These are phyloP conservation scores for Drosophila macrospina DNA, from an alignment of 2,888 invertebrate species.

Conservation along the genomic window DNA sequence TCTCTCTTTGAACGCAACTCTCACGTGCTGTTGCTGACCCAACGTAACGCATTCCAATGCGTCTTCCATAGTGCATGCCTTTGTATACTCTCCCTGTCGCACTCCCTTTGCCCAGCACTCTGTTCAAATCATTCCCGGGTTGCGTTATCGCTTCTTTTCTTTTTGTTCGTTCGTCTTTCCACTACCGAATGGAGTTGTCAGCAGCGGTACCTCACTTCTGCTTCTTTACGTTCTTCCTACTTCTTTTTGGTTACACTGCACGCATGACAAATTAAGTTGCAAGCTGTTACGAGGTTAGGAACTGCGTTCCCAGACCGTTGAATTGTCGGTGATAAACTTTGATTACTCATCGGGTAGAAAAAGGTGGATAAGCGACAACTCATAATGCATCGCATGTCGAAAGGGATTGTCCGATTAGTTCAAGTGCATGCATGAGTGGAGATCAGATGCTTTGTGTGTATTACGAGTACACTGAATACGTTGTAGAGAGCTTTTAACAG, in stretches of 20 bases:
- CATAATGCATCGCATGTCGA: conserved; percentile 25
- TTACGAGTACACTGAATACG: background rate
- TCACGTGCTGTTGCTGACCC: conserved; percentile 41
- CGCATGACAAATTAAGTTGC: conserved; percentile 61
- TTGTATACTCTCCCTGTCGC: conserved; percentile 12
- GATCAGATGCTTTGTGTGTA: conserved; percentile 2
- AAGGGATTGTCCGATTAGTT: conserved; percentile 41
- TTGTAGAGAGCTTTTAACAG: background rate
- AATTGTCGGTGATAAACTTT: conserved; percentile 22
- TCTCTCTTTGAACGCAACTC: conserved; percentile 33
- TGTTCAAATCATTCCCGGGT: background rate
- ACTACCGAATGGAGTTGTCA: conserved; percentile 65
- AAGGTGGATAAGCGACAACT: conserved; percentile 26
- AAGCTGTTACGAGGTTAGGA: conserved; percentile 12
- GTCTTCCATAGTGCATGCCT: conserved; percentile 8
- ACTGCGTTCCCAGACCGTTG: conserved; percentile 11
- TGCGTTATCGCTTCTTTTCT: conserved; percentile 32
- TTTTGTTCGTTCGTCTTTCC: conserved; percentile 18
- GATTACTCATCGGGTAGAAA: conserved; percentile 48
- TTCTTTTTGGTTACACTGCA: conserved; percentile 53
- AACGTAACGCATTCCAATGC: conserved; percentile 65
- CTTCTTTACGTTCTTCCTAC: conserved; percentile 13
- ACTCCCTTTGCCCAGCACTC: conserved; percentile 2
- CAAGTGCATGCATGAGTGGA: conserved; percentile 40
- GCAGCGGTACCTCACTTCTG: conserved; percentile 30